Evolutionary conservation across 2,888 invertebrate genomes (phyloP), one percentile per base, ranked within the genome.

Genomic region (Amblyjoppa proteus): DNA sequence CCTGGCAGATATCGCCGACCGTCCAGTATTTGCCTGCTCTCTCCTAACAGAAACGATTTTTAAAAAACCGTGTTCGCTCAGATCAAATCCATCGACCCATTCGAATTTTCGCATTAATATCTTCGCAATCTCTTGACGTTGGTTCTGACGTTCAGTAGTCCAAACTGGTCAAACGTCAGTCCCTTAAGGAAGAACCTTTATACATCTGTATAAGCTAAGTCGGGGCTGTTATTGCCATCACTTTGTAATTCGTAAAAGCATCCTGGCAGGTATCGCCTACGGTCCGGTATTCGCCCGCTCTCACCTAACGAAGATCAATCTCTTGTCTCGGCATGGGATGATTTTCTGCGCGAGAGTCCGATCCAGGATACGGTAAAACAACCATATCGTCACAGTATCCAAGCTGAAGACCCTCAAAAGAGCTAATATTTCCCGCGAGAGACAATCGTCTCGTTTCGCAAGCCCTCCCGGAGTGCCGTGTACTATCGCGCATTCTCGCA

Each of bases 401-500:
- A 88, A 88, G 78, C 83, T 83, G 86, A 85, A 88, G 89, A 87
- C 89, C 80, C 89, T 91, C 89, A 89, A 90, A 92, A 90, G 90
- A 91, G 92, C 91, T 93, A 92, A 93, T 93, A 92, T 89, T 89
- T 91, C 90, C 90, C 88, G 86, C 81, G 89, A 89, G 89, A 91
- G 90, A 91, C 90, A 91, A 92, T 87, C 85, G 87, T 82, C 82
- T 68, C 81, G 75, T 82, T 85, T 80, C 79, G 69, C 75, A 68
- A 76, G 74, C 51, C 68, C 66, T 81, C 66, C 41, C 64, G 66
- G 70, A 69, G 81, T 80, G 38, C 28, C n/a, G 41, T 79, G 34
- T 76, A 51, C 28, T 61, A 25, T 71, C 58, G 71, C 6, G 13
- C 45, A n/a, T 31, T 34, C 34, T 66, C 69, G 41, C 45, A 75